Conservation (phyloP, 2,888 invertebrate genomes). For the Muschampia plurimacula region DNA sequence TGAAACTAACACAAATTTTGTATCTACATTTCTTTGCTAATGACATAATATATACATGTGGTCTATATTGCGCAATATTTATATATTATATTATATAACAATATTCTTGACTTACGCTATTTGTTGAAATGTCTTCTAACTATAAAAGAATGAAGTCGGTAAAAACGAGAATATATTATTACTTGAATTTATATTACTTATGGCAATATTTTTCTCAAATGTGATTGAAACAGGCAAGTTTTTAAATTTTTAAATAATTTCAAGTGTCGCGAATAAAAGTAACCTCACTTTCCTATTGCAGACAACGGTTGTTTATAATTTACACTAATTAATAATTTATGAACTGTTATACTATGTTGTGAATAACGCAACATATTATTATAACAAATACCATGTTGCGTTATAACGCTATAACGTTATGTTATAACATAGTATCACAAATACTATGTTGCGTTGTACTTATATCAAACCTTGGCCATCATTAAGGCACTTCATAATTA, state of each 20-base stretch:
- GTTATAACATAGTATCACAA: neutral
- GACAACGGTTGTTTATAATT: neutral
- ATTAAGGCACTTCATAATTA: neutral
- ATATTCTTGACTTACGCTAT: too few relatives aligned
- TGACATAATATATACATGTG: neutral
- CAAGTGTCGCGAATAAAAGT: neutral
- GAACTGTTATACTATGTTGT: too few relatives aligned
- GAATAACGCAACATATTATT: neutral
- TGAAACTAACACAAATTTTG: neutral
- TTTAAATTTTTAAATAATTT: too few relatives aligned
- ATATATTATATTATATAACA: too few relatives aligned
- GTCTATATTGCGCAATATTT: too few relatives aligned
- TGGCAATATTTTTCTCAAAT: neutral
- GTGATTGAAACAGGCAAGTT: neutral
- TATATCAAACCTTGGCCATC: neutral
- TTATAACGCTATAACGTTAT: too few relatives aligned
- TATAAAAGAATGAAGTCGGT: too few relatives aligned
- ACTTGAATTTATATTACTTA: neutral
- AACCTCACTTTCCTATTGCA: neutral
- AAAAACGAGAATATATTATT: too few relatives aligned
- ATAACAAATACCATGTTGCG: too few relatives aligned
- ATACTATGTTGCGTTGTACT: neutral
- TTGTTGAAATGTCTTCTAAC: too few relatives aligned
- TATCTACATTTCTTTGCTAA: neutral
- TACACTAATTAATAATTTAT: neutral